Conservation (phyloP, 2,888 invertebrate species). For the Drosophila colorata region DNA sequence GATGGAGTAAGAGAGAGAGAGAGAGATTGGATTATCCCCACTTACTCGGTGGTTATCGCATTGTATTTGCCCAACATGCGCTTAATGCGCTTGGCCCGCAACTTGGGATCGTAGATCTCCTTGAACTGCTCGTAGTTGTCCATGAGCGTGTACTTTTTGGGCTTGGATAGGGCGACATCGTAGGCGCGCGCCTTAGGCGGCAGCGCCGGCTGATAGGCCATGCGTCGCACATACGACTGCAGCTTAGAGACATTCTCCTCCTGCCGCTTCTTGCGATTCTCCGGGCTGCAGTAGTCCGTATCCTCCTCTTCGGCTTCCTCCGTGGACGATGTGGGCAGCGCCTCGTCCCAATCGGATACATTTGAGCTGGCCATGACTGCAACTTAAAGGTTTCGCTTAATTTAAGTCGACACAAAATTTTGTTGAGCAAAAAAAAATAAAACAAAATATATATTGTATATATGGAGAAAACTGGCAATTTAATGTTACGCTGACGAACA, state of each 20-base stretch:
- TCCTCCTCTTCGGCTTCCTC: slow-evolving; percentile 58
- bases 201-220: slow-evolving; percentile 78
- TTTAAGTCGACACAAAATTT: slow-evolving; percentile 16
- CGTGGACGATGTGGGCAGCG: slow-evolving; percentile 58
- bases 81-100: slow-evolving; percentile 73
- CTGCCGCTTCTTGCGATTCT: slow-evolving; percentile 47
- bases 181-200: slow-evolving; percentile 61
- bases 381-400: background rate
- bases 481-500: slow-evolving; percentile 37
- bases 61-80: slow-evolving; percentile 66
- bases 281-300: slow-evolving; percentile 61
- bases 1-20: background rate
- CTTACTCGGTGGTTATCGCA: slow-evolving; percentile 72
- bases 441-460: background rate
- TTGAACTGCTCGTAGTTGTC: slow-evolving; percentile 69
- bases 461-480: slow-evolving; percentile 40
- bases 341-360: slow-evolving; percentile 75
- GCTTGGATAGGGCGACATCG: slow-evolving; percentile 68
- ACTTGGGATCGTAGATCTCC: slow-evolving; percentile 66
- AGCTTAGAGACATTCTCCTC: slow-evolving; percentile 68
- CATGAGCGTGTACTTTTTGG: slow-evolving; percentile 50
- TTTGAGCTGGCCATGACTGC: slow-evolving; percentile 67
- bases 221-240: slow-evolving; percentile 71
- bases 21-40: background rate
- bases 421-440: background rate